Conservation (phyloP, 2,797 vertebrate genomes). For the Pseudochirops corinnae region DNA sequence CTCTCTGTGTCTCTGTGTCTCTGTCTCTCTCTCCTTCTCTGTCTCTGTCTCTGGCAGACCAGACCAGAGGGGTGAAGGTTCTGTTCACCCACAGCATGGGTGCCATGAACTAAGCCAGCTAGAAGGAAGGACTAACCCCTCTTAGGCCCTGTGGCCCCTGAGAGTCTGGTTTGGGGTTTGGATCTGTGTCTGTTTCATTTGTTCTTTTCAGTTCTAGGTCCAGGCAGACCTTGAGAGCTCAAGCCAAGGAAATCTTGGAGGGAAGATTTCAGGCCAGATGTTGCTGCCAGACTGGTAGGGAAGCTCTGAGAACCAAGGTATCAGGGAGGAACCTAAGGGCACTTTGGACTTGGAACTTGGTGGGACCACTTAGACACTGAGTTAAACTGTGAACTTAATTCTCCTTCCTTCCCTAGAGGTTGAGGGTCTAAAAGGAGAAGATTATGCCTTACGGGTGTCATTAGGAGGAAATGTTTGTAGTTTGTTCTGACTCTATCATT, state of each 20-base stretch:
- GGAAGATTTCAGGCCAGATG: background rate
- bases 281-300: no score
- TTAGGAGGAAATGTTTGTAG: background rate
- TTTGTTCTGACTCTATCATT: background rate
- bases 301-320: no score
- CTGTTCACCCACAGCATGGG: no score
- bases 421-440: no score
- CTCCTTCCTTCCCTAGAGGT: background rate
- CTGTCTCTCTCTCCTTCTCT: no score
- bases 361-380: background rate
- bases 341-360: background rate
- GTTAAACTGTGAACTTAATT: background rate
- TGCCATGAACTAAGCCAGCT: background rate
- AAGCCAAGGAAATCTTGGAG: background rate
- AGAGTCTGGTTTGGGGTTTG: background rate
- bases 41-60: no score
- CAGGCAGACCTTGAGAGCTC: background rate
- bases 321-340: no score
- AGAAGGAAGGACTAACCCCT: background rate
- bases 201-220: background rate
- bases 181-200: background rate
- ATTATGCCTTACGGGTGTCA: background rate
- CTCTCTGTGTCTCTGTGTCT: no score
- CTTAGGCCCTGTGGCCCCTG: background rate
- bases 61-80: background rate